Conservation (phyloP, 2,113 vertebrate genomes). For the Parotia lawesii region DNA sequence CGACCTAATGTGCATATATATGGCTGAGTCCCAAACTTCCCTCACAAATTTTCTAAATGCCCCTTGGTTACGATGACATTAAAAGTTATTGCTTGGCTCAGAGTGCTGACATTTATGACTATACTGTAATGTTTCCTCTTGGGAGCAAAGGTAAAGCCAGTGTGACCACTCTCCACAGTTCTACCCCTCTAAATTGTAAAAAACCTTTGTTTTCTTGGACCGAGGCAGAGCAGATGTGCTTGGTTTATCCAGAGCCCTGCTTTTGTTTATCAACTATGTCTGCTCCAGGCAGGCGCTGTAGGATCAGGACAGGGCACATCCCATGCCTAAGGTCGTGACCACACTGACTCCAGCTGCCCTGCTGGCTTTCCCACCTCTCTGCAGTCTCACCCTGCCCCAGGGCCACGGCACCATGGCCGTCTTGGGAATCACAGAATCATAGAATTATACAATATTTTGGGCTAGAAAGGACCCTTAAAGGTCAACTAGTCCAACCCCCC, state of each 20-base stretch:
- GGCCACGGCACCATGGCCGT: fast-evolving
- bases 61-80: not conserved
- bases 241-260: not conserved
- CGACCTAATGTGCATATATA: not conserved
- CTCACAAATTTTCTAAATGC: not conserved
- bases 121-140: not conserved
- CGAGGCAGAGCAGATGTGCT: not conserved
- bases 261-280: not conserved
- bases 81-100: not conserved
- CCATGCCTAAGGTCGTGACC: fast-evolving
- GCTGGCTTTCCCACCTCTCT: not conserved
- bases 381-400: not conserved
- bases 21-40: not conserved
- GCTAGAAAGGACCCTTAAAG: not conserved
- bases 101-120: not conserved
- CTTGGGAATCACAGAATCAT: not conserved
- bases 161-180: not conserved
- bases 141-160: not conserved
- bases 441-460: not conserved
- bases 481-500: fast-evolving
- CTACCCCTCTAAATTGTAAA: not conserved
- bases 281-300: not conserved
- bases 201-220: not conserved
- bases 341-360: not conserved
- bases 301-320: not conserved